Percentiles rank a stretch among this genome's conserved stretches.
These are phyloP conservation scores for Noctilio leporinus DNA, from an alignment of 2,113 vertebrate species.

Conservation along the genomic window DNA sequence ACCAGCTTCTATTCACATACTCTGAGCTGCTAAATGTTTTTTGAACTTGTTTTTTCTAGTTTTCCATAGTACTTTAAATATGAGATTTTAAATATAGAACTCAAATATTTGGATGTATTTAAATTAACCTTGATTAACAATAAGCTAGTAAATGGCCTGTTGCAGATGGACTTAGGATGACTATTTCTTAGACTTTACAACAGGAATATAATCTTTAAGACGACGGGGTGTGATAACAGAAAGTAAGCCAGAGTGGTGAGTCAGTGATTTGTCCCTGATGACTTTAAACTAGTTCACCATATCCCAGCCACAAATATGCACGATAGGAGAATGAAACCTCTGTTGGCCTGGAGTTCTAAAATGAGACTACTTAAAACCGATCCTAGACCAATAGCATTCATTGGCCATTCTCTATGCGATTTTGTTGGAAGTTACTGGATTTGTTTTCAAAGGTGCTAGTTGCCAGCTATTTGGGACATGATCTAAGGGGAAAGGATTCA, in stretches of 20 bases:
- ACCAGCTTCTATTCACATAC: not conserved
- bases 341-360: not conserved
- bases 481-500: not conserved
- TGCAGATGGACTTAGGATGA: not conserved
- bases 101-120: constrained; percentile 52
- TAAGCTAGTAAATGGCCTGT: not conserved
- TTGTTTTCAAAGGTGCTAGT: not conserved
- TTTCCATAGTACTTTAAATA: constrained; percentile 51
- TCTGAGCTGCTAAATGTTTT: not conserved
- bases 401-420: not conserved
- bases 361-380: not conserved
- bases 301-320: not conserved
- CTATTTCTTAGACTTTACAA: not conserved
- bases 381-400: not conserved
- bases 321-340: not conserved
- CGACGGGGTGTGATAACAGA: not conserved
- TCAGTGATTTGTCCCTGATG: not conserved
- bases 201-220: not conserved
- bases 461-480: not conserved
- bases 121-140: constrained; percentile 38
- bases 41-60: constrained; percentile 19
- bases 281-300: not conserved
- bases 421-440: not conserved
- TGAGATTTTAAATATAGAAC: constrained; percentile 27
- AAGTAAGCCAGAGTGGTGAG: not conserved